Evolutionary conservation across 1,140 invertebrate species (phyloP), one percentile per base, ranked within the genome.

Genomic region (Aphelenchoides avenae): DNA sequence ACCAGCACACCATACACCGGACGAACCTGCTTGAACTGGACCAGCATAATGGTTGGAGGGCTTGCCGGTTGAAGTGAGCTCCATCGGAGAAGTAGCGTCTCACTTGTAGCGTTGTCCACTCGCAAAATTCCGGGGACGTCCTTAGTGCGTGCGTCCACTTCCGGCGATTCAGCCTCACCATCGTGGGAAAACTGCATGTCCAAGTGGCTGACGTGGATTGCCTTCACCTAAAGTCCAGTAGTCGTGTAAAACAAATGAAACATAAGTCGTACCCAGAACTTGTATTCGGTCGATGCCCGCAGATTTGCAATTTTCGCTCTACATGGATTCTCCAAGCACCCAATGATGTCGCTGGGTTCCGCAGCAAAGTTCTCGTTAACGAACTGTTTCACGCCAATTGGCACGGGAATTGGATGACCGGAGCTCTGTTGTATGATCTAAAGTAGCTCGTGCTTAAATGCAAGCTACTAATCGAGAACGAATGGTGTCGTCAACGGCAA

Each of bases 91-190:
- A 77, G 36, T 18, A 75, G 22, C 7, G 57, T 53, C 15, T 61
- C 54, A 40, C 68, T 66, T 2, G 73, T 77, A 5, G 64, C 65
- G 52, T 77, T 75, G 13, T 75, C 73, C 1, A 70, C 43, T 7
- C 70, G 13, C 20, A 75, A 27, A n/a, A 64, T 75, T 22, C 73
- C 73, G 7, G 74, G 69, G 39, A 77, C 56, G 43, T 77, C 73
- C 24, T 55, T 57, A 1, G 73, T 75, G 52, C 59, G 55, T 4
- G 64, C 58, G 6, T 56, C 34, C 5, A 68, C 61, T 46, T 75
- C 73, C 11, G 52, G n/a, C 0, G 72, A 75, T 27, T 42, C 55
- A 15, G 75, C 72, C n/a, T 77, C 71, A n/a, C 47, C 18, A 57
- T 75, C 73, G 26, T 76, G 71, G 3, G 61, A 34, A n/a, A 72